Percentiles rank a stretch among this genome's conserved stretches.
These are phyloP conservation scores for Solea senegalensis DNA, from an alignment of 2,113 vertebrate genomes.

Conservation along the genomic window DNA sequence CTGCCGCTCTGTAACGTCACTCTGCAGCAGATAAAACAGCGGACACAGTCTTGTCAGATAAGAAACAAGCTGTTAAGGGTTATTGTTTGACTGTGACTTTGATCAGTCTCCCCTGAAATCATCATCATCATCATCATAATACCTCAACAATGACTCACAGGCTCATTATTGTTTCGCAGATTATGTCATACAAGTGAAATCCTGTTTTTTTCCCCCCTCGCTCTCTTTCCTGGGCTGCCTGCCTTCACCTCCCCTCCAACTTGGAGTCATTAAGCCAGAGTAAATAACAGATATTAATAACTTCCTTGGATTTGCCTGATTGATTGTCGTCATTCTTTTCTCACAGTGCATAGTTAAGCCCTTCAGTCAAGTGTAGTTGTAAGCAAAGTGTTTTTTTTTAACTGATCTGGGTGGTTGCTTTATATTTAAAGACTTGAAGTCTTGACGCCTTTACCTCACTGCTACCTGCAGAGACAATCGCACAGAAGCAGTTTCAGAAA, in stretches of 20 bases:
- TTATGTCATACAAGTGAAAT: slow-evolving; percentile 31
- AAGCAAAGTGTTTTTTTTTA: not conserved
- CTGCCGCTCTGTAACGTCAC: slow-evolving; percentile 8
- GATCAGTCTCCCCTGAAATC: slow-evolving; percentile 9
- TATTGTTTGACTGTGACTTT: slow-evolving; percentile 22
- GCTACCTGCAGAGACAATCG: not conserved
- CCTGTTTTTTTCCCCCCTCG: not conserved
- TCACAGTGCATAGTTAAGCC: no score
- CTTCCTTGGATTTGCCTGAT: no score
- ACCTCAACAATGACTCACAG: slow-evolving; percentile 50
- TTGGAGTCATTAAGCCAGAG: not conserved
- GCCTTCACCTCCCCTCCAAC: slow-evolving; percentile 8
- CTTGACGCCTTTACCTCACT: not conserved
- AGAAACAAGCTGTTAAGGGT: slow-evolving; percentile 12
- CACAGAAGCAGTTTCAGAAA: not conserved
- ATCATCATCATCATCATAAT: slow-evolving; percentile 17
- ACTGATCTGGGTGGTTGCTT: not conserved
- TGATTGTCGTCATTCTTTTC: no score
- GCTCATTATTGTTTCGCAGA: slow-evolving; percentile 27
- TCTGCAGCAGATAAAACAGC: no score
- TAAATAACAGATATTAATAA: no score
- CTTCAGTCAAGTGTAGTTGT: not conserved
- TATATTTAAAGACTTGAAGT: not conserved
- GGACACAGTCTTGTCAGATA: slow-evolving; percentile 21
- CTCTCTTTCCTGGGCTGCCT: slow-evolving; percentile 8